Evolutionary conservation across 1,140 invertebrate genomes (phyloP).

Genomic region (Euglossa dilemma): DNA sequence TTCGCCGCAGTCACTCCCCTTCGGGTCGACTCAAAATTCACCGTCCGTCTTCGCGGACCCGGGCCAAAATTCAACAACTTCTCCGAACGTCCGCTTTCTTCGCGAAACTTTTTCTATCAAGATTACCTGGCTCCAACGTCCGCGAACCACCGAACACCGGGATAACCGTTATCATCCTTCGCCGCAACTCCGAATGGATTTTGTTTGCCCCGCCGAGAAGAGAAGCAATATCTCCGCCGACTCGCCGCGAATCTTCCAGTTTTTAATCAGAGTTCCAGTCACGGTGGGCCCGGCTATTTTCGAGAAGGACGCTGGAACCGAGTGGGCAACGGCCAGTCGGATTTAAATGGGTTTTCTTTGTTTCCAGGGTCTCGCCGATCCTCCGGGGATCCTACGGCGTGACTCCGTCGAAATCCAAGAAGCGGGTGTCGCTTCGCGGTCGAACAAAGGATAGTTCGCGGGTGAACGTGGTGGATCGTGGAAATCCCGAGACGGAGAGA

Average conservation of each 20-base stretch:
- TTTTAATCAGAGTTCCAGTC: slow-evolving; percentile 9
- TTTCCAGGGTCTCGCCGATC: not conserved
- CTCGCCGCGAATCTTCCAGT: not conserved
- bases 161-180: slow-evolving; percentile 24
- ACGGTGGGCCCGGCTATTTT: not conserved
- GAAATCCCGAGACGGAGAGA: not conserved
- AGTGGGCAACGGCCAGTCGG: not conserved
- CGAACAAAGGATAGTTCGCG: too few species aligned
- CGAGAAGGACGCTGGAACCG: not conserved
- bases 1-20: too few species aligned
- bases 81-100: slow-evolving; percentile 24
- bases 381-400: not conserved
- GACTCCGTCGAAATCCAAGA: not conserved
- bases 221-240: slow-evolving; percentile 7
- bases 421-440: not conserved
- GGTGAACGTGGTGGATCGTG: too few species aligned
- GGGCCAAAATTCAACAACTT: slow-evolving; percentile 60
- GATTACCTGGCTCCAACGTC: slow-evolving; percentile 19
- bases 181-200: slow-evolving; percentile 39
- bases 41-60: slow-evolving; percentile 3
- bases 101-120: slow-evolving; percentile 61
- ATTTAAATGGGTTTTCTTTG: slow-evolving; percentile 9
- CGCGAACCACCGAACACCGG: not conserved
- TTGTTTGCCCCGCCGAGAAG: not conserved
- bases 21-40: slow-evolving; percentile 56